Conservation (phyloP, 2,888 invertebrate species). For the Lasioglossum villosulum region DNA sequence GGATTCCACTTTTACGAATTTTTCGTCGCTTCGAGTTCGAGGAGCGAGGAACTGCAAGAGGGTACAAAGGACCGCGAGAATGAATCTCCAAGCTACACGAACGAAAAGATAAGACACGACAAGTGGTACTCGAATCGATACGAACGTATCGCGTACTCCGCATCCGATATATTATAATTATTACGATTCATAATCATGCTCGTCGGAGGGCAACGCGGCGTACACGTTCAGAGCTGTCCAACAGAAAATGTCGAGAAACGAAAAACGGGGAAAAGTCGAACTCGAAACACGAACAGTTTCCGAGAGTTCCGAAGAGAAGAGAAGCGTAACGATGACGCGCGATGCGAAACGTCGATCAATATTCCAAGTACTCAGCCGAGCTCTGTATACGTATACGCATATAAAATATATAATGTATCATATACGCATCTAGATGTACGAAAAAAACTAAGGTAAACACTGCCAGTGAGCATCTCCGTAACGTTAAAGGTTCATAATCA, state of each 20-base stretch:
- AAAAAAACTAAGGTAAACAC: conserved; percentile 64
- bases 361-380: conserved; percentile 39
- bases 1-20: not conserved
- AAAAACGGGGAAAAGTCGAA: not conserved
- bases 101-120: not conserved
- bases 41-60: conserved; percentile 25
- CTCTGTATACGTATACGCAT: conserved; percentile 49
- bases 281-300: not conserved
- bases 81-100: conserved; percentile 7
- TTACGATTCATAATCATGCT: conserved; percentile 20
- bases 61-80: conserved; percentile 8
- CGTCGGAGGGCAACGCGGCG: conserved; percentile 15
- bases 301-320: not conserved
- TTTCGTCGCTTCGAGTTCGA: conserved; percentile 26
- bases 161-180: conserved; percentile 34
- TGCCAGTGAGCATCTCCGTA: conserved; percentile 66
- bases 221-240: conserved; percentile 32
- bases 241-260: not conserved
- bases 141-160: conserved; percentile 29
- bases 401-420: conserved; percentile 63
- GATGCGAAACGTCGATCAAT: conserved; percentile 38
- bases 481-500: conserved; percentile 64
- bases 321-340: not conserved
- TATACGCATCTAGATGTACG: conserved; percentile 68
- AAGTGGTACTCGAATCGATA: conserved; percentile 29